Conservation (phyloP, 2,113 vertebrate genomes). For the Pluvianellus socialis region DNA sequence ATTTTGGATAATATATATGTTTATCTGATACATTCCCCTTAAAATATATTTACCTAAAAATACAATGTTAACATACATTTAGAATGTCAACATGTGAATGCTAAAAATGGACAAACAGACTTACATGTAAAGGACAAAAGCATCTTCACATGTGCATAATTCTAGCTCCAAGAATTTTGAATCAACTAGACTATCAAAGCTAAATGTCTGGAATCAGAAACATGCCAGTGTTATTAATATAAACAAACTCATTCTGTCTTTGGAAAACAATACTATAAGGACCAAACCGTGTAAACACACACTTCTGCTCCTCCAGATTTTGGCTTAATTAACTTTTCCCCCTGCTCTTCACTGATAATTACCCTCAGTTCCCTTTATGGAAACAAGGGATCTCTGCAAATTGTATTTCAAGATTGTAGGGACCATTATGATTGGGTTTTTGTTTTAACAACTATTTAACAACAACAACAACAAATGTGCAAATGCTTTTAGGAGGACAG, state of each 20-base stretch:
- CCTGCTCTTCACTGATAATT: conserved; percentile 31
- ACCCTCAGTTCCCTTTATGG: background rate
- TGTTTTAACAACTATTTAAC: background rate
- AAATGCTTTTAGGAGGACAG: background rate
- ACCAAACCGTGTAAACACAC: conserved; percentile 23
- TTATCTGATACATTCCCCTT: background rate
- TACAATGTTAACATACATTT: background rate
- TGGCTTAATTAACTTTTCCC: conserved; percentile 34
- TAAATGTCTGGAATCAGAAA: background rate
- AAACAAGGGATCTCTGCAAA: background rate
- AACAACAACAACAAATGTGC: background rate
- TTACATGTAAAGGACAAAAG: background rate
- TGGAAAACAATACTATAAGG: conserved; percentile 1
- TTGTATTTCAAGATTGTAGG: background rate
- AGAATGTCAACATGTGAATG: background rate
- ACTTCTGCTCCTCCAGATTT: conserved; percentile 22
- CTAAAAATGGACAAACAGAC: background rate
- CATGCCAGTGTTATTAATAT: background rate
- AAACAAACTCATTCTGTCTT: conserved; percentile 26
- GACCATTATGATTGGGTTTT: background rate
- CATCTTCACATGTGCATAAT: background rate
- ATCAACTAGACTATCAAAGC: background rate
- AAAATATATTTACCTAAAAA: background rate
- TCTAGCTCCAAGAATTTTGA: background rate
- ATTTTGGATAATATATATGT: background rate